Evolutionary conservation across 2,888 invertebrate species (phyloP), one percentile per base, ranked within the genome.

Genomic region (Acanthococcus lagerstroemiae): DNA sequence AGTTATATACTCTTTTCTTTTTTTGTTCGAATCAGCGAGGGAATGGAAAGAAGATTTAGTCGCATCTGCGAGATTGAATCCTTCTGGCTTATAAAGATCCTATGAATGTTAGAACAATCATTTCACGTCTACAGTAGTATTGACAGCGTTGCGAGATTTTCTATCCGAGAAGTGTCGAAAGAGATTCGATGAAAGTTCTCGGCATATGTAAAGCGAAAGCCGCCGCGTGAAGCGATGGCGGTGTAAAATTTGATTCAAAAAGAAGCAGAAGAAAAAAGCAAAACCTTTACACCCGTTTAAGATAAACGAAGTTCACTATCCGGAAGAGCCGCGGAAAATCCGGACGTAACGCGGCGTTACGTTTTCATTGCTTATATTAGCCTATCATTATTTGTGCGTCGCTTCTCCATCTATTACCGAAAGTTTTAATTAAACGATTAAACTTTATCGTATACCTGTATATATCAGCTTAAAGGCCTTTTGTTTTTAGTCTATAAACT

Each of bases 361-460:
- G 24, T 52, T 52, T 52, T 52, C 52, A 52, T 24, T 21, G 21
- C 52, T 21, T 22, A 52, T 22, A 52, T 22, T 52, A 52, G 52
- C 52, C 52, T 52, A 52, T 52, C 52, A 52, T 52, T 52, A 52
- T 52, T 21, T 52, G 12, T 19, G 22, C 52, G 52, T 12, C 52
- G 19, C 15, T 22, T 22, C 52, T 52, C 52, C 7, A 52, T 52
- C 52, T 22, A 52, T 22, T 22, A 22, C 52, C 24, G 46, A 63
- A 63, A 63, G 63, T 63, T 63, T 63, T 63, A 63, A 63, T 63
- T 63, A 63, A 63, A 63, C 63, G 63, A 63, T 63, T 63, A 63
- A 63, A 63, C 27, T 63, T 63, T 63, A 63, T 54, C 48, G 19
- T 63, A 63, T 54, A 63, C 63, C 37, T 63, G 30, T 63, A 63